Percentiles rank a stretch among this genome's conserved stretches.
Evolutionary conservation across 2,888 invertebrate species (phyloP).

Genomic region (Germaria angustata): DNA sequence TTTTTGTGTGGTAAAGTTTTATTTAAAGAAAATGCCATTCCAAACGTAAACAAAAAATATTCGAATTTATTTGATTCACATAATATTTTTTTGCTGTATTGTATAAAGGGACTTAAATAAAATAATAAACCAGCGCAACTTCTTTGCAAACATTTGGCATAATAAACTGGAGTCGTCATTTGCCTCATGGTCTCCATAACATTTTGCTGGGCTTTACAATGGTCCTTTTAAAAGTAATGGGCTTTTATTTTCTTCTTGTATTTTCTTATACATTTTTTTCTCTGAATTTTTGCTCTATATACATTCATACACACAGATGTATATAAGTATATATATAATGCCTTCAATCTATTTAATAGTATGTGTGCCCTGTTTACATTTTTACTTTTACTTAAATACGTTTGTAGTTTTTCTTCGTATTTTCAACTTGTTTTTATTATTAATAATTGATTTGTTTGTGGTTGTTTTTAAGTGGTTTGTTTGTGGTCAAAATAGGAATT

Average conservation of each 20-base stretch:
- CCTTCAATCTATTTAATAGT: background rate
- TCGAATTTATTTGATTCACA: too few relatives aligned
- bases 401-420: background rate
- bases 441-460: conserved; percentile 65
- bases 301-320: background rate
- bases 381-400: conserved; percentile 15
- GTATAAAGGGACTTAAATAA: too few relatives aligned
- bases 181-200: background rate
- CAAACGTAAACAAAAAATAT: too few relatives aligned
- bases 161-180: background rate
- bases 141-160: background rate
- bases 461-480: conserved; percentile 57
- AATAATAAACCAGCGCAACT: too few relatives aligned
- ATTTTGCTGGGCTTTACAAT: background rate
- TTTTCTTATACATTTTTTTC: background rate
- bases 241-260: background rate
- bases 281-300: background rate
- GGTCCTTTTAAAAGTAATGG: background rate
- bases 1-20: background rate
- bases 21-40: background rate
- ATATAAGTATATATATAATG: too few relatives aligned
- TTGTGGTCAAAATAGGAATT: conserved; percentile 34
- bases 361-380: background rate
- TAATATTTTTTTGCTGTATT: too few relatives aligned
- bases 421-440: conserved; percentile 54